Conservation (phyloP, 2,113 vertebrate genomes). For the Sturnus vulgaris region DNA sequence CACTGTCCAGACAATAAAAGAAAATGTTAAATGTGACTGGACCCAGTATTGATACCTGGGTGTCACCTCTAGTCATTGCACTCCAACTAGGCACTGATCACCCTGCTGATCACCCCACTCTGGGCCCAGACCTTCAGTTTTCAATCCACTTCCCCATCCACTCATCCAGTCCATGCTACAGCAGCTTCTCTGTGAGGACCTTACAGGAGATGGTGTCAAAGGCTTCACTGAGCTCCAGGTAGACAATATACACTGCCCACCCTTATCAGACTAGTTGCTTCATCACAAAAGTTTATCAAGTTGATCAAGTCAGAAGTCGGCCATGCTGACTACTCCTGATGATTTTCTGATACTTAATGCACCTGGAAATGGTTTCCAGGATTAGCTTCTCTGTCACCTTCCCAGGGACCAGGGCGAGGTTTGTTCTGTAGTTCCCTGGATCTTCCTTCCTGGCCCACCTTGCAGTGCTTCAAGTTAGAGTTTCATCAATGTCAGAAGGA, state of each 20-base stretch:
- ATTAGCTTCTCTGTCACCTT: neutral
- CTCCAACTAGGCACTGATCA: neutral
- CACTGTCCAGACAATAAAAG: neutral
- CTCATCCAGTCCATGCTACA: neutral
- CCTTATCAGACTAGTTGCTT: neutral
- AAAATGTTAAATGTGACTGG: neutral
- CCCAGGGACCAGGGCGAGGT: neutral
- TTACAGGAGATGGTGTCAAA: neutral
- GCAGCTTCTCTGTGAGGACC: neutral
- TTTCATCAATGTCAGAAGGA: neutral
- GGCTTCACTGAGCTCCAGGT: neutral
- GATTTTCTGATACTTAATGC: neutral
- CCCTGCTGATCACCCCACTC: rapidly evolving
- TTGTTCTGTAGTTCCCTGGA: neutral
- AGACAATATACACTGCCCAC: neutral
- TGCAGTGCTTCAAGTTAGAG: neutral
- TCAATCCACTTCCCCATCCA: neutral
- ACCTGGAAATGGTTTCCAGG: neutral
- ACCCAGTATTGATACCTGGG: neutral
- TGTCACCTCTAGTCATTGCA: neutral
- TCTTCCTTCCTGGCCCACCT: neutral
- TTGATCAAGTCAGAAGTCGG: neutral
- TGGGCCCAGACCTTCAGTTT: neutral
- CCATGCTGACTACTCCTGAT: neutral
- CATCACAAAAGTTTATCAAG: neutral